Percentiles rank a stretch among this genome's conserved stretches.
These are phyloP conservation scores for Imbricaverruca yamaguchii DNA, from an alignment of 2,888 invertebrate genomes.

Conservation along the genomic window DNA sequence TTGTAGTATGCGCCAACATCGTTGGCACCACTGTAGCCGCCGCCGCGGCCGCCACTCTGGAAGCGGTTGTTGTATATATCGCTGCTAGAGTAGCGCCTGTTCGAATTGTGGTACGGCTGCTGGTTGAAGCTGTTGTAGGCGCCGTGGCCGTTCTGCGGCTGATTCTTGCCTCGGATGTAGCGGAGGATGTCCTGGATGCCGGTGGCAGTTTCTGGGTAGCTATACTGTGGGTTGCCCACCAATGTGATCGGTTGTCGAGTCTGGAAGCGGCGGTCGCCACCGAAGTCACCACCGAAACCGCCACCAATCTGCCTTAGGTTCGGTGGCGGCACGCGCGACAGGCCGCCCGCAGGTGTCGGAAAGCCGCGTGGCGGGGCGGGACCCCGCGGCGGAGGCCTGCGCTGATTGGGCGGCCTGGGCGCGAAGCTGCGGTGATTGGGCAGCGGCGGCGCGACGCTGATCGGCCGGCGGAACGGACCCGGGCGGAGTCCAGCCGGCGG, in stretches of 20 bases:
- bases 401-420: background rate
- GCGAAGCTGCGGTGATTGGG: background rate
- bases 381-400: background rate
- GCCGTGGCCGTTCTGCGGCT: background rate
- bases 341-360: background rate
- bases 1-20: too few relatives aligned
- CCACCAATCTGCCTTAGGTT: too few relatives aligned
- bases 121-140: background rate
- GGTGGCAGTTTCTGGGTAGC: background rate
- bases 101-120: too few relatives aligned
- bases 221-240: background rate
- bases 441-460: background rate
- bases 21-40: background rate
- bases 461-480: background rate
- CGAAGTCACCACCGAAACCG: background rate
- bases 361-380: background rate
- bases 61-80: background rate
- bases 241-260: background rate
- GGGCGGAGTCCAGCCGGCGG: background rate
- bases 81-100: too few relatives aligned
- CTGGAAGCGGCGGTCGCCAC: background rate
- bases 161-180: background rate
- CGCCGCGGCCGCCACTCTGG: background rate
- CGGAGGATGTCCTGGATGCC: conserved; percentile 6
- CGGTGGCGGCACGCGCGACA: too few relatives aligned